Conservation (phyloP, 2,888 invertebrate genomes). For the Cactoblastis cactorum region DNA sequence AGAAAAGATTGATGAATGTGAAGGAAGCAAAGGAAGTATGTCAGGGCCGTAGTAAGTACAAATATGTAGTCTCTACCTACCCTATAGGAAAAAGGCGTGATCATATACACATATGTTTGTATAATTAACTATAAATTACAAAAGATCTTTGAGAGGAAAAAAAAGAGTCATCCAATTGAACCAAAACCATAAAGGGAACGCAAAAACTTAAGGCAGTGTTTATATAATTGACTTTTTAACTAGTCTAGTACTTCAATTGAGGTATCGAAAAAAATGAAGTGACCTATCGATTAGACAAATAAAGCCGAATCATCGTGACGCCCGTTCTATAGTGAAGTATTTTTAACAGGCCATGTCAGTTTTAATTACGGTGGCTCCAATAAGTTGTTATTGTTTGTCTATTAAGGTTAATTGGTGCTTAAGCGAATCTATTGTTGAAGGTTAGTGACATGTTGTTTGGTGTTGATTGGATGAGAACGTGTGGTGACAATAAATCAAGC, state of each 20-base stretch:
- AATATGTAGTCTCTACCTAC: too few species aligned
- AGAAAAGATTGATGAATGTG: too few species aligned
- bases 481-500: neutral
- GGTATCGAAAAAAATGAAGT: neutral
- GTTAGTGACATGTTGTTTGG: neutral
- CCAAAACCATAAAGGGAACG: too few species aligned
- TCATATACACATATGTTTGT: too few species aligned
- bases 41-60: too few species aligned
- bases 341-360: conserved; percentile 5
- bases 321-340: neutral
- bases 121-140: too few species aligned
- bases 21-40: too few species aligned
- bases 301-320: conserved; percentile 1
- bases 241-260: too few species aligned
- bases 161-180: too few species aligned
- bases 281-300: neutral
- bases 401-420: conserved; percentile 6
- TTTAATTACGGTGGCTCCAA: conserved; percentile 1
- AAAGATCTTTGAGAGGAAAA: too few species aligned
- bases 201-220: too few species aligned
- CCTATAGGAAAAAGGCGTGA: too few species aligned
- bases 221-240: neutral
- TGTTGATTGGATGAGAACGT: neutral
- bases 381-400: conserved; percentile 13
- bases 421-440: neutral